Evolutionary conservation across 2,888 invertebrate genomes (phyloP).

Genomic region (Scaptomyza cyrtandrae): DNA sequence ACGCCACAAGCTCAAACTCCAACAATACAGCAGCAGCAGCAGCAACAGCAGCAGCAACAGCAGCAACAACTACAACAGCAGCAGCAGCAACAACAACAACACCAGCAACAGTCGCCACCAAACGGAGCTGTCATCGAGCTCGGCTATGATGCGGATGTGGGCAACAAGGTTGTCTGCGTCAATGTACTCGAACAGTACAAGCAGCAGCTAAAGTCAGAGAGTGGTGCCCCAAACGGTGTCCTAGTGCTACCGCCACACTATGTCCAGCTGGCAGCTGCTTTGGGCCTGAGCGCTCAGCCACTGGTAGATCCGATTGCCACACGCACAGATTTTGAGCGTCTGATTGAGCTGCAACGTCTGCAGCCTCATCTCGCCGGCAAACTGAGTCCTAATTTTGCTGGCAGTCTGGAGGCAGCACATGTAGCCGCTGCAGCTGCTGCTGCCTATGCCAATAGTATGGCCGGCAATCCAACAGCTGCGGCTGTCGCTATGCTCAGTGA

Average conservation of each 20-base stretch:
- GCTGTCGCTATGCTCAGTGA: constrained; percentile 55
- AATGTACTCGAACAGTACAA: constrained; percentile 81
- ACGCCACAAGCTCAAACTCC: constrained; percentile 16
- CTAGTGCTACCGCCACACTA: constrained; percentile 87
- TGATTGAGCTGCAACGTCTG: constrained; percentile 82
- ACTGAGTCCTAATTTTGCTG: constrained; percentile 64
- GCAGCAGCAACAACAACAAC: constrained; percentile 10
- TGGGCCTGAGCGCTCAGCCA: constrained; percentile 82
- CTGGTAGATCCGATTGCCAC: constrained; percentile 82
- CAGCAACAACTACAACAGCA: constrained; percentile 21
- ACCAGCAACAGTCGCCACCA: constrained; percentile 24
- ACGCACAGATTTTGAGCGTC: constrained; percentile 82
- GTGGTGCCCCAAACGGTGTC: constrained; percentile 85
- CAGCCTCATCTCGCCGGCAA: constrained; percentile 72
- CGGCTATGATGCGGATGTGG: constrained; percentile 61
- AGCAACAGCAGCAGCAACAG: constrained; percentile 9
- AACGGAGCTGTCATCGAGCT: constrained; percentile 59
- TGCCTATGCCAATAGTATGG: constrained; percentile 74
- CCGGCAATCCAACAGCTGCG: constrained; percentile 47
- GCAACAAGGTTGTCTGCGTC: constrained; percentile 70
- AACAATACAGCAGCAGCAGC: constrained; percentile 28
- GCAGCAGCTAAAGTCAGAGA: constrained; percentile 74
- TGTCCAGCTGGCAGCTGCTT: constrained; percentile 86
- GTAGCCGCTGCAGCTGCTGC: constrained; percentile 77
- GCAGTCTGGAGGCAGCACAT: constrained; percentile 75